These are phyloP conservation scores for Micromussa lordhowensis DNA, from an alignment of 92 coral and sea anemone species.

Conservation along the genomic window DNA sequence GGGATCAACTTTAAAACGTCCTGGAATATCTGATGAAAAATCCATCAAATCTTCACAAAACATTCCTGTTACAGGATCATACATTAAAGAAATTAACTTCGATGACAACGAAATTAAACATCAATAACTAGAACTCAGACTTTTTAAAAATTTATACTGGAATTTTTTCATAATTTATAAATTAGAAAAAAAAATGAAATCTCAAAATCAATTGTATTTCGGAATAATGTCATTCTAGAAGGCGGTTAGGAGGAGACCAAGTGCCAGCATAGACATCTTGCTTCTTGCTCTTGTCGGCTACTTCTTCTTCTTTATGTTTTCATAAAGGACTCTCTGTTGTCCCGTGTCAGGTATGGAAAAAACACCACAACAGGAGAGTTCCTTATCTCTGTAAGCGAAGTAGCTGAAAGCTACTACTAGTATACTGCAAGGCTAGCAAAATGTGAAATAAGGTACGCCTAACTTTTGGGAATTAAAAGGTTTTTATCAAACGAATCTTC, in stretches of 20 bases:
- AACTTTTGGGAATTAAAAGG: neutral
- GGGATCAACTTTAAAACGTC: neutral
- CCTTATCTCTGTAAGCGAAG: neutral
- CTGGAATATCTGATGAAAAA: neutral
- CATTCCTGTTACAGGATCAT: neutral
- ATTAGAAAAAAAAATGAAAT: neutral
- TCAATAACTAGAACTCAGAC: neutral
- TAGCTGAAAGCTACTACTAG: neutral
- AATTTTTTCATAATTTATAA: neutral
- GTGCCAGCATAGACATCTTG: neutral
- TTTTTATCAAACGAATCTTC: neutral
- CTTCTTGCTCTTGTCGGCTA: no score
- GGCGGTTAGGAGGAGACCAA: neutral
- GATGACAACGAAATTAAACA: neutral
- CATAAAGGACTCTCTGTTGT: neutral
- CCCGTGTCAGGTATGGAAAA: neutral
- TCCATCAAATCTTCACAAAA: neutral
- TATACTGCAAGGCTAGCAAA: neutral
- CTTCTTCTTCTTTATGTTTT: neutral
- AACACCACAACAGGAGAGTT: neutral
- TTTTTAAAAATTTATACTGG: neutral
- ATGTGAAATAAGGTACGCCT: neutral
- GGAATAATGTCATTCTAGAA: neutral
- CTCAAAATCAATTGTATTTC: neutral
- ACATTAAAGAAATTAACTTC: neutral